Conservation (phyloP, 2,888 invertebrate species). For the Biston stratarius region DNA sequence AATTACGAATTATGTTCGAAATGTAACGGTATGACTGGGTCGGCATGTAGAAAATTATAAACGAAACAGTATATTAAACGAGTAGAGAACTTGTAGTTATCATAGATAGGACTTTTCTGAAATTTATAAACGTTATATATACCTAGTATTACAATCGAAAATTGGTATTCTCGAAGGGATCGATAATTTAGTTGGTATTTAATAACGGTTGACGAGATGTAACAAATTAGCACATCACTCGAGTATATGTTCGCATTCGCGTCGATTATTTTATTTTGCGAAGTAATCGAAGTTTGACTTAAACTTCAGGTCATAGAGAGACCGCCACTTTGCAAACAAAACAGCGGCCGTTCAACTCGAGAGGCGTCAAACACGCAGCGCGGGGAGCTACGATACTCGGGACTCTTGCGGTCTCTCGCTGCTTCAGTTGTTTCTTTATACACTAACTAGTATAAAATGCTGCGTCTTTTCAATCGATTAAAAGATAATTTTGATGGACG, state of each 20-base stretch:
- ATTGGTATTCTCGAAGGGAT: constrained; percentile 53
- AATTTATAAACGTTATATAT: constrained; percentile 83
- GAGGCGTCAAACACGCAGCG: neutral
- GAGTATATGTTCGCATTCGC: constrained; percentile 30
- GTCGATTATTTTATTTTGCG: constrained; percentile 28
- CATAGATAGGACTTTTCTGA: constrained; percentile 83
- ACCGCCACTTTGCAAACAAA: constrained; percentile 1
- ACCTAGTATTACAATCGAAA: constrained; percentile 69
- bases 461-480: too few relatives aligned
- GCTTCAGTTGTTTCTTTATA: neutral
- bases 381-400: neutral
- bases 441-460: neutral
- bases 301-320: neutral
- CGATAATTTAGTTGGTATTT: constrained; percentile 56
- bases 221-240: constrained; percentile 29
- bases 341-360: constrained; percentile 25
- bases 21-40: constrained; percentile 62
- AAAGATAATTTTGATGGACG: too few relatives aligned
- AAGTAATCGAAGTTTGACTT: constrained; percentile 44
- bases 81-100: constrained; percentile 67
- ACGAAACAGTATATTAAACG: constrained; percentile 56
- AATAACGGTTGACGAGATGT: constrained; percentile 54
- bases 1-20: constrained; percentile 45
- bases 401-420: constrained; percentile 2
- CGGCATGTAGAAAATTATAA: constrained; percentile 54